These are phyloP conservation scores for Drosophila lacteicornis DNA, from an alignment of 1,140 invertebrate genomes.

Conservation along the genomic window DNA sequence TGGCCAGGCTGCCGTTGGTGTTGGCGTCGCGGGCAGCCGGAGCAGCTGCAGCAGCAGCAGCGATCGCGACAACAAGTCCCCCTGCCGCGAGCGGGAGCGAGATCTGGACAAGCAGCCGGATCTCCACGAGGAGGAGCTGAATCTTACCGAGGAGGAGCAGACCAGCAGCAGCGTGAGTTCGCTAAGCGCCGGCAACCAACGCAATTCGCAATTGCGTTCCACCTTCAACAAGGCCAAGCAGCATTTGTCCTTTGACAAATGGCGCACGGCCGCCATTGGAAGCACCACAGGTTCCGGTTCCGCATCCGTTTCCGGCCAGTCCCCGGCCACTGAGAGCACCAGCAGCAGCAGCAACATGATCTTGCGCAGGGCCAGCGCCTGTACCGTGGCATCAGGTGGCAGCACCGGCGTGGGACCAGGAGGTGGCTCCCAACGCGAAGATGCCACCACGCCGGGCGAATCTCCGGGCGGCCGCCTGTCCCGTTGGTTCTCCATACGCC, in stretches of 20 bases:
- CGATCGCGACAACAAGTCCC: constrained; percentile 65
- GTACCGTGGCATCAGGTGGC: constrained; percentile 80
- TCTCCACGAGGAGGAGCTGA: constrained; percentile 54
- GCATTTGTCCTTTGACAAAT: constrained; percentile 85
- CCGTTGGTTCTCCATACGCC: constrained; percentile 93
- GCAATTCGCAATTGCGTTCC: constrained; percentile 84
- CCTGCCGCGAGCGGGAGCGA: constrained; percentile 31
- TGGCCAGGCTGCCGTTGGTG: constrained; percentile 82
- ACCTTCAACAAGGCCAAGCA: constrained; percentile 85
- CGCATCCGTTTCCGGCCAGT: constrained; percentile 17
- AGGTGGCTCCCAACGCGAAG: constrained; percentile 58
- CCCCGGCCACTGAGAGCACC: constrained; percentile 58
- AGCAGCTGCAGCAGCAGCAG: constrained; percentile 64
- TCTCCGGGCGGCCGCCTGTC: constrained; percentile 90
- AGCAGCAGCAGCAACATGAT: constrained; percentile 60
- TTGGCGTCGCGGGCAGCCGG: constrained; percentile 52
- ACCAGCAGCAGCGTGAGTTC: constrained; percentile 83
- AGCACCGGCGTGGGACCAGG: constrained; percentile 59
- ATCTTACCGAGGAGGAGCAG: constrained; percentile 74
- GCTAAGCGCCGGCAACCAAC: constrained; percentile 75
- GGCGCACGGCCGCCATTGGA: constrained; percentile 76
- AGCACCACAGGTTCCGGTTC: constrained; percentile 66
- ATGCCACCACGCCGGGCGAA: constrained; percentile 86
- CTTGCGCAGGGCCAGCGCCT: constrained; percentile 74
- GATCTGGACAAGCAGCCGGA: constrained; percentile 22